Evolutionary conservation across 2,888 invertebrate species (phyloP).

Genomic region (Strigamia maritima): DNA sequence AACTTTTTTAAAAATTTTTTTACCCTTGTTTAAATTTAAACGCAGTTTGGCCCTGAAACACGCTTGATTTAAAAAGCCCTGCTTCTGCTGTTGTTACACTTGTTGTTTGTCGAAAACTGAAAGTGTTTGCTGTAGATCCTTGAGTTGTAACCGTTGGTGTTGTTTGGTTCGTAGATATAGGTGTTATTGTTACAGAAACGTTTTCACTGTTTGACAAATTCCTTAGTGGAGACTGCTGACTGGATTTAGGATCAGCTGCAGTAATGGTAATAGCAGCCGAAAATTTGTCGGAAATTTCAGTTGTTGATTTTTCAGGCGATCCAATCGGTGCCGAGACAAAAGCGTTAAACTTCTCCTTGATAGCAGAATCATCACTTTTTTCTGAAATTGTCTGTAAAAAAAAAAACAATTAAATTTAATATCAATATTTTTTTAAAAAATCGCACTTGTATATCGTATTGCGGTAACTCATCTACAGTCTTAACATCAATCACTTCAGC

Average conservation of each 20-base stretch:
- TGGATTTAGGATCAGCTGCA: too few relatives aligned
- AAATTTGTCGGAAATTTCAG: not conserved
- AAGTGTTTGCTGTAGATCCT: not conserved
- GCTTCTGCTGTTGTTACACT: not conserved
- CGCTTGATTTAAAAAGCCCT: not conserved
- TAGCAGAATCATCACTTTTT: not conserved
- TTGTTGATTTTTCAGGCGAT: too few relatives aligned
- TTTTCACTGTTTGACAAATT: not conserved
- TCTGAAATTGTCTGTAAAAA: not conserved
- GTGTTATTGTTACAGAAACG: not conserved
- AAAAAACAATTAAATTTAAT: not conserved
- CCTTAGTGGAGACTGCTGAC: too few relatives aligned
- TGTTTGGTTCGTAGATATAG: not conserved
- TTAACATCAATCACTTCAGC: not conserved
- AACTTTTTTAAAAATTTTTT: too few relatives aligned
- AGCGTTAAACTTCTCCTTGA: not conserved
- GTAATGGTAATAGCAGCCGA: not conserved
- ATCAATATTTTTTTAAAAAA: too few relatives aligned
- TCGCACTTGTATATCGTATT: too few relatives aligned
- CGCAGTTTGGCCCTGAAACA: not conserved
- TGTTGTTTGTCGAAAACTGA: constrained; percentile 1
- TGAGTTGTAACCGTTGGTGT: not conserved
- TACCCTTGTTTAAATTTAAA: not conserved
- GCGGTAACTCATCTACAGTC: not conserved
- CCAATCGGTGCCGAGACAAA: not conserved